Conservation (phyloP, 2,113 vertebrate genomes). For the Bubo scandiacus region DNA sequence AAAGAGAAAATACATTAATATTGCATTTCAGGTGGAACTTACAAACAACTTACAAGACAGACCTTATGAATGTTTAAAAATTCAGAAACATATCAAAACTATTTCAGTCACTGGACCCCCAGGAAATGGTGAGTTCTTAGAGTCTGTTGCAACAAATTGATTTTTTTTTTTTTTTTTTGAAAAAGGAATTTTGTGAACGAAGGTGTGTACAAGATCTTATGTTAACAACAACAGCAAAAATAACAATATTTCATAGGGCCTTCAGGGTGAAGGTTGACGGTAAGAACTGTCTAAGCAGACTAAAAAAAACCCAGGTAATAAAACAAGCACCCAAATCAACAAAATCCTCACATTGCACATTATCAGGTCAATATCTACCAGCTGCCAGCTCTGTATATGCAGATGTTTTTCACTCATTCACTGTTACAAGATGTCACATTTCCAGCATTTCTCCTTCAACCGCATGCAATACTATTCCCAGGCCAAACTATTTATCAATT, state of each 20-base stretch:
- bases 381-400: neutral
- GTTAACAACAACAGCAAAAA: neutral
- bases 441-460: neutral
- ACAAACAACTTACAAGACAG: neutral
- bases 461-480: neutral
- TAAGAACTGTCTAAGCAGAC: neutral
- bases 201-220: neutral
- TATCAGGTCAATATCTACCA: neutral
- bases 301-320: rapidly evolving
- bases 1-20: neutral
- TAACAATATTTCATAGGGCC: neutral
- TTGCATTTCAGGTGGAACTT: neutral
- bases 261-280: neutral
- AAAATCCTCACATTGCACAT: neutral
- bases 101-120: neutral
- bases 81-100: neutral
- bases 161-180: neutral
- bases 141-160: neutral
- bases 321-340: neutral
- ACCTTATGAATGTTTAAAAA: neutral
- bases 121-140: neutral
- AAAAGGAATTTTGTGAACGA: neutral
- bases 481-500: neutral
- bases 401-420: neutral
- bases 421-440: neutral